These are phyloP conservation scores for Thaleichthys pacificus DNA, from an alignment of 2,797 vertebrate genomes.

Conservation along the genomic window DNA sequence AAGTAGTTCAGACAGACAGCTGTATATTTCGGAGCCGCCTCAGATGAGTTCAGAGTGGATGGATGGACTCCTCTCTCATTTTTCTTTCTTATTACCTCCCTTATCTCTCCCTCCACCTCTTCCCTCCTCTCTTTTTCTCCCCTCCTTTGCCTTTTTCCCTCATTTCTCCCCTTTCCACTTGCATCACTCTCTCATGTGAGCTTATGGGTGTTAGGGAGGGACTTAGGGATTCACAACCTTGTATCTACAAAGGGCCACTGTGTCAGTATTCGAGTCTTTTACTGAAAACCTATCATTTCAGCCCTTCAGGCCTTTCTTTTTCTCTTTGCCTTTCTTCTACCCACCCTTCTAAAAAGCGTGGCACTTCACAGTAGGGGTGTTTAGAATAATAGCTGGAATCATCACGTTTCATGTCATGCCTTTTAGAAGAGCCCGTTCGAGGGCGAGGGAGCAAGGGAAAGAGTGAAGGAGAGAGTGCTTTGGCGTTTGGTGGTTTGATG, in stretches of 20 bases:
- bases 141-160: conserved; percentile 3
- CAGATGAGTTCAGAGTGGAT: too few relatives aligned
- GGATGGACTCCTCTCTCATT: too few relatives aligned
- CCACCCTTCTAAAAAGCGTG: conserved; percentile 42
- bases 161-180: conserved; percentile 24
- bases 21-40: too few relatives aligned
- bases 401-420: conserved; percentile 65
- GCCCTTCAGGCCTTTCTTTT: conserved; percentile 3
- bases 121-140: background rate
- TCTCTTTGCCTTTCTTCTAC: conserved; percentile 15
- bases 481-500: conserved; percentile 58
- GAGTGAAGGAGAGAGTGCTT: conserved; percentile 48
- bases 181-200: conserved; percentile 45
- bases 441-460: conserved; percentile 33
- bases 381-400: conserved; percentile 68
- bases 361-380: conserved; percentile 67
- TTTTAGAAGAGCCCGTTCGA: conserved; percentile 41
- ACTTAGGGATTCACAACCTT: background rate
- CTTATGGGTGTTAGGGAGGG: conserved; percentile 40
- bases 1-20: background rate
- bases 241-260: conserved; percentile 3
- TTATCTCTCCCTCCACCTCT: background rate
- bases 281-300: background rate
- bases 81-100: background rate
- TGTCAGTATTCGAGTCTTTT: background rate